These are phyloP conservation scores for Pammene aurita DNA, from an alignment of 2,888 invertebrate species.

Conservation along the genomic window DNA sequence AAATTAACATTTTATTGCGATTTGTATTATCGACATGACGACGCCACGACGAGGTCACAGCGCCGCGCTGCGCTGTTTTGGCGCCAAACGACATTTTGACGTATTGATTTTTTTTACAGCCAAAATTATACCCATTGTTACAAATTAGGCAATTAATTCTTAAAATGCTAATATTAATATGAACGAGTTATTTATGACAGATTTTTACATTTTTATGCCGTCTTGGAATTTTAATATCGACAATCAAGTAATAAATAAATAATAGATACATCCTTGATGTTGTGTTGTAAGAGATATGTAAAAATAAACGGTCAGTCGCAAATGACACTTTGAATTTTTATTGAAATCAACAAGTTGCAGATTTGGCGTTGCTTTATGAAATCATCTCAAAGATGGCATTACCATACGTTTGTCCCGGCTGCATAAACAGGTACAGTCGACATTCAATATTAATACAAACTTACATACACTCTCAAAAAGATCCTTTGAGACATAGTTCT, in stretches of 20 bases:
- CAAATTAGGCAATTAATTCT: slow-evolving; percentile 30
- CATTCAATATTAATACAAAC: slow-evolving; percentile 41
- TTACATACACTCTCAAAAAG: not conserved
- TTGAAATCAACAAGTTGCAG: slow-evolving; percentile 54
- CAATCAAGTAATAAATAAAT: slow-evolving; percentile 33
- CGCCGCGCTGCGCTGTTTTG: slow-evolving; percentile 51
- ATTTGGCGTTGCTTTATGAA: slow-evolving; percentile 58
- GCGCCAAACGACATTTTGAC: slow-evolving; percentile 47
- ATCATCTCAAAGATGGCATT: slow-evolving; percentile 55
- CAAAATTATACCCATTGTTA: slow-evolving; percentile 31
- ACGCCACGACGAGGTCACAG: slow-evolving; percentile 65
- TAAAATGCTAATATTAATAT: slow-evolving; percentile 24
- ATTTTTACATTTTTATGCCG: slow-evolving; percentile 30
- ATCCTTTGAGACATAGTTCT: not conserved
- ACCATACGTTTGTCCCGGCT: slow-evolving; percentile 61
- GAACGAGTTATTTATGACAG: slow-evolving; percentile 25
- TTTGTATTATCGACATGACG: slow-evolving; percentile 62
- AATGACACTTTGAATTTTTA: slow-evolving; percentile 36
- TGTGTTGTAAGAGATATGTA: slow-evolving; percentile 35
- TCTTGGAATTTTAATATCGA: slow-evolving; percentile 27
- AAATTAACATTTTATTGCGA: slow-evolving; percentile 67
- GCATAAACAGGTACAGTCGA: slow-evolving; percentile 62
- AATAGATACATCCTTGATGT: slow-evolving; percentile 34
- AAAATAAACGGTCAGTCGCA: slow-evolving; percentile 25
- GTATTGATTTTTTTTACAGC: slow-evolving; percentile 19